These are phyloP conservation scores for Sigmodon hispidus DNA, from an alignment of 2,113 vertebrate species.

Conservation along the genomic window DNA sequence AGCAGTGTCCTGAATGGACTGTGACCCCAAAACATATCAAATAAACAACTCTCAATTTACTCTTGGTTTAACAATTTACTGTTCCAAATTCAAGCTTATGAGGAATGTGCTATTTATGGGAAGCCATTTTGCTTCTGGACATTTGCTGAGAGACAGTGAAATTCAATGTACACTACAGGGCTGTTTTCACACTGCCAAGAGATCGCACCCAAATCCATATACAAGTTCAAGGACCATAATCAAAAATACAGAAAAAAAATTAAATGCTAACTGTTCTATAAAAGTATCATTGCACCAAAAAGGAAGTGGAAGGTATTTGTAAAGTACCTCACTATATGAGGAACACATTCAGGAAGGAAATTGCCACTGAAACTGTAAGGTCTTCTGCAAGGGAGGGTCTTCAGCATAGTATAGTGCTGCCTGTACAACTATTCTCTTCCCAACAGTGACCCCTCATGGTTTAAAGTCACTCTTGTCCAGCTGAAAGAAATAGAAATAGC, in stretches of 20 bases:
- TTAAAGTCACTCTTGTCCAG: slow-evolving; percentile 53
- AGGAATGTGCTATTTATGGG: background rate
- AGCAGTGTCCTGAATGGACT: background rate
- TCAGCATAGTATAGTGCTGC: background rate
- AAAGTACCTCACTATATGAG: background rate
- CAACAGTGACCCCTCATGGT: slow-evolving; percentile 79
- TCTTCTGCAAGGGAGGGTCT: background rate
- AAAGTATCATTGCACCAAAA: slow-evolving; percentile 37
- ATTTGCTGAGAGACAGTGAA: background rate
- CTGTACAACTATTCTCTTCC: slow-evolving; percentile 66
- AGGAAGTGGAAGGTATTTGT: background rate
- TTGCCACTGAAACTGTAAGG: background rate
- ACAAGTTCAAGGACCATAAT: slow-evolving; percentile 18
- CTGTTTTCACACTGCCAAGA: background rate
- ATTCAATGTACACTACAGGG: background rate
- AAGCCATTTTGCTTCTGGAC: slow-evolving; percentile 53
- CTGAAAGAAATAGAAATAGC: slow-evolving; percentile 1
- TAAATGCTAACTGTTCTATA: slow-evolving; percentile 19
- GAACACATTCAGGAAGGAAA: background rate
- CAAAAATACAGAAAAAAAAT: background rate
- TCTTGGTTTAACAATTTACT: background rate
- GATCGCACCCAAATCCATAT: background rate
- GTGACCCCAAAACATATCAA: background rate
- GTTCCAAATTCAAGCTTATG: slow-evolving; percentile 27
- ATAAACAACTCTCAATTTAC: background rate